Conservation (phyloP, 2,113 vertebrate genomes). For the Gallinago jamesoni region DNA sequence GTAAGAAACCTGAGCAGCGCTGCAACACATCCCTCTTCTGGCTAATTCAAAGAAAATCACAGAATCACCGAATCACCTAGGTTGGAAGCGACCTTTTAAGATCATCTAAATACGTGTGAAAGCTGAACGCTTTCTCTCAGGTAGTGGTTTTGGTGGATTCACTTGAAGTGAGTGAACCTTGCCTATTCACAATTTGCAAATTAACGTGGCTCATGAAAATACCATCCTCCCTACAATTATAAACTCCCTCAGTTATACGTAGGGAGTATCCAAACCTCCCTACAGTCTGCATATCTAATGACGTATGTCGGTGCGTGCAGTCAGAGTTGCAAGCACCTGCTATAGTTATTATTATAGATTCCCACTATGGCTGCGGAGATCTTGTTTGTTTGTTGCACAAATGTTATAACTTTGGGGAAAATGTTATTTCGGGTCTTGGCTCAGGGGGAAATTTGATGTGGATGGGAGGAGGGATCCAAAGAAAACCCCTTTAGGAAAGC, state of each 20-base stretch:
- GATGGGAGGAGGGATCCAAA: background rate
- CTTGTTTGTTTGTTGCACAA: background rate
- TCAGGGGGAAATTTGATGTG: background rate
- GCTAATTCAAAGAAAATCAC: background rate
- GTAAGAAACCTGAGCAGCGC: background rate
- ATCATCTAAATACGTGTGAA: background rate
- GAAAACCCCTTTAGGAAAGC: background rate
- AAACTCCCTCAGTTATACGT: background rate
- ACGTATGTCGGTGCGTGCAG: accelerated
- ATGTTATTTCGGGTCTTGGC: slow-evolving; percentile 28
- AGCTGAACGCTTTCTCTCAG: background rate
- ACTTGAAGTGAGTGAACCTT: background rate
- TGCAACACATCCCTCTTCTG: background rate
- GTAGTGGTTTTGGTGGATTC: background rate
- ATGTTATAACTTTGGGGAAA: slow-evolving; percentile 35
- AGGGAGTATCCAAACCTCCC: background rate
- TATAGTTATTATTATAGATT: background rate
- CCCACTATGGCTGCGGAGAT: background rate
- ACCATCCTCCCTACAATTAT: slow-evolving; percentile 1
- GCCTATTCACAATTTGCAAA: slow-evolving; percentile 11
- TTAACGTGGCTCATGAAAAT: slow-evolving; percentile 34
- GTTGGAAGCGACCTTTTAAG: too few species aligned
- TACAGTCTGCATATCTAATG: background rate
- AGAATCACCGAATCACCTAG: too few species aligned
- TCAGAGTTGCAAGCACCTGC: background rate